Conservation (phyloP, 2,113 vertebrate species). For the Zapus hudsonius region DNA sequence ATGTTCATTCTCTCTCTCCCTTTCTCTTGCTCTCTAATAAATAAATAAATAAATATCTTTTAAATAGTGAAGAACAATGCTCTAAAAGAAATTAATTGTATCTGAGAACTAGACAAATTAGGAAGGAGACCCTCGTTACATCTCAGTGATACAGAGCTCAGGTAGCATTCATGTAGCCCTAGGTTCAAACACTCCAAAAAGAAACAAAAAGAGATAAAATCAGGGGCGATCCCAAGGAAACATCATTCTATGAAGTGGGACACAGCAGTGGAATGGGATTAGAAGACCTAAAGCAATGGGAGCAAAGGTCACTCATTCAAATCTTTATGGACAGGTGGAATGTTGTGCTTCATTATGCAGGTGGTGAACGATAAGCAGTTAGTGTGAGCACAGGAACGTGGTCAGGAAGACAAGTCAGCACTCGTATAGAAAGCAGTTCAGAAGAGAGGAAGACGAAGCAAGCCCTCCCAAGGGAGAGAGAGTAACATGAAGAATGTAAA, state of each 20-base stretch:
- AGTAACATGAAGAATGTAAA: background rate
- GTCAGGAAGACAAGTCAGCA: background rate
- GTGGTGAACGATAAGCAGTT: background rate
- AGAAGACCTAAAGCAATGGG: background rate
- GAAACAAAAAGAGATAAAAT: background rate
- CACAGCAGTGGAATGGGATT: background rate
- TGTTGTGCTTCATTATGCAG: background rate
- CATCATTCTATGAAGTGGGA: background rate
- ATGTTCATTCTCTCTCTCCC: too few relatives aligned
- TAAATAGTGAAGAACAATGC: background rate
- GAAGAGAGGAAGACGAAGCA: background rate
- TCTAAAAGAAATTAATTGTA: background rate
- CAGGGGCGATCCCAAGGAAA: background rate
- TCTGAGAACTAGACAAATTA: background rate
- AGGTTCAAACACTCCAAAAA: background rate
- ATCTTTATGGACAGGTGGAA: background rate
- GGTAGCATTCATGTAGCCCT: background rate
- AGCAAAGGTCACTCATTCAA: background rate
- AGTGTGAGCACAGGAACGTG: background rate
- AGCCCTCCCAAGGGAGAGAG: background rate
- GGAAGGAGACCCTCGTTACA: too few relatives aligned
- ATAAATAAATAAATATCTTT: too few relatives aligned
- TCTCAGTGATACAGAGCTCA: background rate
- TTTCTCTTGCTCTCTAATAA: too few relatives aligned
- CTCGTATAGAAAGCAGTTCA: background rate